Evolutionary conservation across 2,888 invertebrate genomes (phyloP).

Genomic region (Lamellibrachia columna): DNA sequence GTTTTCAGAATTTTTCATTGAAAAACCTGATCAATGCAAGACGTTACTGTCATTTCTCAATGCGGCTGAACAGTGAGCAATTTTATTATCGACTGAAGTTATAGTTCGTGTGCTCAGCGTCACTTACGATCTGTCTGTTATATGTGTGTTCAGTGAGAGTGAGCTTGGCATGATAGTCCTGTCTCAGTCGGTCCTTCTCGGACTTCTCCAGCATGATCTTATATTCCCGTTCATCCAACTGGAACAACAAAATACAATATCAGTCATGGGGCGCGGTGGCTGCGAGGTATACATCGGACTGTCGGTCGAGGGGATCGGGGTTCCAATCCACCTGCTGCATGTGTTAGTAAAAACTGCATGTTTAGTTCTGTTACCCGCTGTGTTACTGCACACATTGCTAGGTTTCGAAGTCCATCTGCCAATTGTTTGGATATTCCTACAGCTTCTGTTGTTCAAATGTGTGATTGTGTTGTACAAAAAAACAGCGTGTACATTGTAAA

Average conservation of each 20-base stretch:
- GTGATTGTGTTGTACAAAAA: no score
- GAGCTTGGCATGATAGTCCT: slow-evolving; percentile 73
- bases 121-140: slow-evolving; percentile 44
- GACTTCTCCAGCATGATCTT: slow-evolving; percentile 68
- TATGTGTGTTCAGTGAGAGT: slow-evolving; percentile 54
- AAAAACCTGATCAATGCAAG: no score
- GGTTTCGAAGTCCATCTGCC: background rate
- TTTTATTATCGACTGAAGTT: background rate
- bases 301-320: no score
- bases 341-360: background rate
- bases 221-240: slow-evolving; percentile 69
- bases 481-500: no score
- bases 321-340: background rate
- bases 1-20: no score
- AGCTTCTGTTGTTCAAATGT: no score
- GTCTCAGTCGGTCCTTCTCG: slow-evolving; percentile 70
- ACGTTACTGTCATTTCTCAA: no score
- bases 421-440: background rate
- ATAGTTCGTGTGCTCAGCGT: background rate
- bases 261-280: no score
- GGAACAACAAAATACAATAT: slow-evolving; percentile 24
- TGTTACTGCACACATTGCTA: background rate
- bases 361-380: background rate
- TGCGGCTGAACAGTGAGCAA: background rate
- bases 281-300: no score